phyloP scores from a whole-genome alignment of 2,797 vertebrate species.

The Oophaga sylvatica region DNA sequence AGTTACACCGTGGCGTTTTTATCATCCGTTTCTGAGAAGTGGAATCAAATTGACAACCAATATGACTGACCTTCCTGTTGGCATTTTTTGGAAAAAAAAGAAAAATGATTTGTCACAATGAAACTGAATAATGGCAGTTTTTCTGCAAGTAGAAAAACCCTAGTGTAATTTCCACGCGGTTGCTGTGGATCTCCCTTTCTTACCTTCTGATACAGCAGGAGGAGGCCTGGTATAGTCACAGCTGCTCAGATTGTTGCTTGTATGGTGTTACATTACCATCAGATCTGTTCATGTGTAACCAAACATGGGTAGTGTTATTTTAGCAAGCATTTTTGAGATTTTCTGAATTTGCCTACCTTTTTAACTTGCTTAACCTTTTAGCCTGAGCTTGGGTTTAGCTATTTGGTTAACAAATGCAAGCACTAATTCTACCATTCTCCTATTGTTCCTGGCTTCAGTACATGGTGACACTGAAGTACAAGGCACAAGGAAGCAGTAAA shows the following conservation, averaged over 20 bases:
- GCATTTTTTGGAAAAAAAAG: neutral
- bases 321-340: slow-evolving; percentile 12
- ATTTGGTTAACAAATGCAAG: neutral
- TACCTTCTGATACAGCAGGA: neutral
- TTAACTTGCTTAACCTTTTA: neutral
- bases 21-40: neutral
- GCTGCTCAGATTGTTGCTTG: slow-evolving; percentile 18
- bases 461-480: neutral
- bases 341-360: slow-evolving; percentile 20
- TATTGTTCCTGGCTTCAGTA: slow-evolving; percentile 11
- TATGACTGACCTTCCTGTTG: neutral
- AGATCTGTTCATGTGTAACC: slow-evolving; percentile 40
- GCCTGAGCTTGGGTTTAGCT: neutral
- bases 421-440: neutral
- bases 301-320: slow-evolving; percentile 36
- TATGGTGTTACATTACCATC: slow-evolving; percentile 31
- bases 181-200: neutral
- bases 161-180: neutral
- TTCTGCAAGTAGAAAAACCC: neutral
- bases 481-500: neutral
- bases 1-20: neutral
- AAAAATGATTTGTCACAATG: neutral
- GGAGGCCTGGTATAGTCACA: neutral
- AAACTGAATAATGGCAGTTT: neutral
- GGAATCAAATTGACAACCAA: neutral